These are phyloP conservation scores for Dipodomys ordii DNA, from an alignment of 2,113 vertebrate species.

Conservation along the genomic window DNA sequence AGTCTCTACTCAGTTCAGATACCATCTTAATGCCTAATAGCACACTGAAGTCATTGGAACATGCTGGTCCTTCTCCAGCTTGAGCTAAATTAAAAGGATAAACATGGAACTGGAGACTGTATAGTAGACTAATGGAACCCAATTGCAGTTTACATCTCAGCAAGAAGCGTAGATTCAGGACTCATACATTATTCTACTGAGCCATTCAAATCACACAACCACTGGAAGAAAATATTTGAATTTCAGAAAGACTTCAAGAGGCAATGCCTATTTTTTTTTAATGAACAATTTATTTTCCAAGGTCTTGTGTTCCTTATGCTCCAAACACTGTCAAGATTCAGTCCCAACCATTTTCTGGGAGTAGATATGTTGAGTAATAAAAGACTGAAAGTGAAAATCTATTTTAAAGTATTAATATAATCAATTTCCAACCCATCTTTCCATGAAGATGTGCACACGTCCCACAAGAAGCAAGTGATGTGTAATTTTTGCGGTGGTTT, in stretches of 20 bases:
- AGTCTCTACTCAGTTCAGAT: slow-evolving; percentile 82
- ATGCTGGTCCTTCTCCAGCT: slow-evolving; percentile 84
- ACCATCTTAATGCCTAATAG: slow-evolving; percentile 83
- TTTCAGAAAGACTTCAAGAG: slow-evolving; percentile 82
- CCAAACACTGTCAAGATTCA: slow-evolving; percentile 78
- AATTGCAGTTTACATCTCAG: slow-evolving; percentile 67
- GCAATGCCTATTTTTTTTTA: slow-evolving; percentile 77
- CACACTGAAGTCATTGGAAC: slow-evolving; percentile 79
- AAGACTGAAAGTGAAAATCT: slow-evolving; percentile 77
- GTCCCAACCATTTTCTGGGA: slow-evolving; percentile 74
- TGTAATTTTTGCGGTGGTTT: slow-evolving; percentile 76
- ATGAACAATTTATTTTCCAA: slow-evolving; percentile 83
- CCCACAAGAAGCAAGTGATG: slow-evolving; percentile 56
- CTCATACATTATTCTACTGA: slow-evolving; percentile 76
- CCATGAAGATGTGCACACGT: slow-evolving; percentile 66
- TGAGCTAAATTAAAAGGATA: slow-evolving; percentile 83
- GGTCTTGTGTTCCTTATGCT: slow-evolving; percentile 68
- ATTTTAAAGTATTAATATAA: slow-evolving; percentile 73
- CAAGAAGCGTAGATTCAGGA: slow-evolving; percentile 77
- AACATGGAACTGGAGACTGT: slow-evolving; percentile 83
- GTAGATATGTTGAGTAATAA: slow-evolving; percentile 68
- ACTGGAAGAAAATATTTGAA: slow-evolving; percentile 81
- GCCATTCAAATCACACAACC: slow-evolving; percentile 78
- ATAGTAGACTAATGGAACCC: slow-evolving; percentile 66
- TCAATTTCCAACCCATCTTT: slow-evolving; percentile 77